Evolutionary conservation across 2,797 vertebrate genomes (phyloP).

Genomic region (Protonibea diacanthus): DNA sequence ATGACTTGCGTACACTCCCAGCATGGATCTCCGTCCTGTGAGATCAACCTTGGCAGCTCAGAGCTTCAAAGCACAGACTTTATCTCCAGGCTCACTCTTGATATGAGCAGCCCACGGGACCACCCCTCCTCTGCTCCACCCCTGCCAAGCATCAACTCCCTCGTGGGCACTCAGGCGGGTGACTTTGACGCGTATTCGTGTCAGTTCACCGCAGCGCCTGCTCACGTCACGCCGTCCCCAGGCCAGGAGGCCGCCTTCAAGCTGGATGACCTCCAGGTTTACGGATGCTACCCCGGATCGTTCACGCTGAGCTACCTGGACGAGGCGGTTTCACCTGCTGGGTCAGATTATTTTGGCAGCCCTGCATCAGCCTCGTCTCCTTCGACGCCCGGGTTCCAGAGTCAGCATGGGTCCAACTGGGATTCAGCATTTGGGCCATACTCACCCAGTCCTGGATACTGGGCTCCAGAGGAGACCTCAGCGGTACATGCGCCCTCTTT

Average conservation of each 20-base stretch:
- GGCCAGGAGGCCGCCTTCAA: slow-evolving; percentile 86
- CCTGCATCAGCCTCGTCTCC: slow-evolving; percentile 90
- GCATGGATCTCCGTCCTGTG: slow-evolving; percentile 87
- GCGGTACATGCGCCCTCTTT: slow-evolving; percentile 86
- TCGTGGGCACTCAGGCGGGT: slow-evolving; percentile 88
- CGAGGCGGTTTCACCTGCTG: slow-evolving; percentile 89
- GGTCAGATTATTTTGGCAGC: slow-evolving; percentile 93
- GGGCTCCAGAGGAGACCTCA: slow-evolving; percentile 88
- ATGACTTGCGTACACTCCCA: slow-evolving; percentile 98
- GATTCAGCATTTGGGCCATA: slow-evolving; percentile 90
- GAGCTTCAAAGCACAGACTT: slow-evolving; percentile 90
- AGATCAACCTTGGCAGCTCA: slow-evolving; percentile 82
- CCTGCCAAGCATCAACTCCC: slow-evolving; percentile 91
- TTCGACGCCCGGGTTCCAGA: slow-evolving; percentile 89
- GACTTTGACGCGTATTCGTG: slow-evolving; percentile 94
- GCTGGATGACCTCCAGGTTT: slow-evolving; percentile 93
- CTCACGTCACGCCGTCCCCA: slow-evolving; percentile 58
- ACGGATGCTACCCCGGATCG: slow-evolving; percentile 92
- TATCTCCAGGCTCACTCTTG: slow-evolving; percentile 88
- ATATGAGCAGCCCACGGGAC: slow-evolving; percentile 82
- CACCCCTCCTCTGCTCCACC: slow-evolving; percentile 79
- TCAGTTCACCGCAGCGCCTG: slow-evolving; percentile 87
- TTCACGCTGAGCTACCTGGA: slow-evolving; percentile 88
- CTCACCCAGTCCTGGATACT: slow-evolving; percentile 89
- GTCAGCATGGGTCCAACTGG: slow-evolving; percentile 87